phyloP scores from a whole-genome alignment of 2,113 vertebrate species.

The Brienomyrus brachyistius region DNA sequence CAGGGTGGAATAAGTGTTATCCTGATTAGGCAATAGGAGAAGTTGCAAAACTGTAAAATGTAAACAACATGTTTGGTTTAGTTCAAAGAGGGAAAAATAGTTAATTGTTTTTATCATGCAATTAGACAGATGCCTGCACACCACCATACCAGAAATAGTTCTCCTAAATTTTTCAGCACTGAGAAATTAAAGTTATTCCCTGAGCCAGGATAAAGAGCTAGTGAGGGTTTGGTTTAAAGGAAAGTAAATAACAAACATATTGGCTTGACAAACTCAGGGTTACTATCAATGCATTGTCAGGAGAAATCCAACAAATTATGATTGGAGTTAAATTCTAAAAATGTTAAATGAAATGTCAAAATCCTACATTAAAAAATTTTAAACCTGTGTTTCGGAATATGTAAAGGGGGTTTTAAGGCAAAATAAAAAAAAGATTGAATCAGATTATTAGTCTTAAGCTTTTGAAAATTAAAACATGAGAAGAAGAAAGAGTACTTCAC shows the following conservation, averaged over 20 bases:
- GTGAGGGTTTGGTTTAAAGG: neutral
- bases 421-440: neutral
- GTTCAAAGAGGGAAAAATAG: conserved; percentile 29
- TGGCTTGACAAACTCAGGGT: neutral
- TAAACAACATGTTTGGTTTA: conserved; percentile 19
- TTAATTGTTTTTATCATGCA: conserved; percentile 25
- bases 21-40: neutral
- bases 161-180: conserved; percentile 12
- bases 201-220: neutral
- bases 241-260: neutral
- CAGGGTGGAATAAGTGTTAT: neutral
- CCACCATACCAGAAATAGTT: conserved; percentile 32
- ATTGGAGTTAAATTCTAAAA: neutral
- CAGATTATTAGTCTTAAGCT: neutral
- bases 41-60: neutral
- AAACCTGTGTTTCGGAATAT: neutral
- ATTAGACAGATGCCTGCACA: conserved; percentile 27
- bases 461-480: neutral
- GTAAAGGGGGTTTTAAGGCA: neutral
- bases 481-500: neutral
- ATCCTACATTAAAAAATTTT: neutral
- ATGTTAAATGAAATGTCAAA: neutral
- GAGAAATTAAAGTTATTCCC: neutral
- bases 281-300: too few relatives aligned
- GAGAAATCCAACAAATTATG: neutral